phyloP scores from a whole-genome alignment of 2,113 vertebrate genomes.

The Conger conger region DNA sequence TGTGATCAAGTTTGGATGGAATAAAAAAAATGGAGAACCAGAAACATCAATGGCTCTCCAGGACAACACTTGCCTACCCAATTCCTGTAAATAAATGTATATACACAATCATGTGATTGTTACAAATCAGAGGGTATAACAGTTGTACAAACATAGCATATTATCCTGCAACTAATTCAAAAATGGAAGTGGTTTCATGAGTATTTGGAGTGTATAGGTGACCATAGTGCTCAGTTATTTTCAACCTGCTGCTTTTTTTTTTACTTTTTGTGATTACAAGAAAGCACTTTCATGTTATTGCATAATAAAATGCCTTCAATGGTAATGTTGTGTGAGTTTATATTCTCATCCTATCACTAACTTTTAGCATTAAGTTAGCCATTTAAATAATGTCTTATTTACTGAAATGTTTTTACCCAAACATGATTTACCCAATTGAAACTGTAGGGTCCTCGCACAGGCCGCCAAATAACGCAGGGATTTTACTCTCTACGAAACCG shows the following conservation, averaged over 20 bases:
- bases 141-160: neutral
- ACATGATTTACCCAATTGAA: too few relatives aligned
- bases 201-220: neutral
- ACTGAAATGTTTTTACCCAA: neutral
- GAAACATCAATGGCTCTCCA: too few relatives aligned
- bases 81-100: neutral
- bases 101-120: neutral
- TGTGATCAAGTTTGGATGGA: too few relatives aligned
- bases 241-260: neutral
- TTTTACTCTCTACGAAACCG: too few relatives aligned
- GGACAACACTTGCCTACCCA: too few relatives aligned
- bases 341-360: neutral
- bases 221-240: neutral
- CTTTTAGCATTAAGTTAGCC: neutral
- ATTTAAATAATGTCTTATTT: neutral
- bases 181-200: neutral
- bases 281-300: neutral
- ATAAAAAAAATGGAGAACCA: too few relatives aligned
- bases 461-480: too few relatives aligned
- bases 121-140: neutral
- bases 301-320: neutral
- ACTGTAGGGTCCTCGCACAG: too few relatives aligned
- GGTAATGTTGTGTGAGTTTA: neutral
- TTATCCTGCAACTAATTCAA: neutral
- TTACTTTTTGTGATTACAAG: neutral